phyloP scores from a whole-genome alignment of 2,888 invertebrate species.

The Netelia inedita region DNA sequence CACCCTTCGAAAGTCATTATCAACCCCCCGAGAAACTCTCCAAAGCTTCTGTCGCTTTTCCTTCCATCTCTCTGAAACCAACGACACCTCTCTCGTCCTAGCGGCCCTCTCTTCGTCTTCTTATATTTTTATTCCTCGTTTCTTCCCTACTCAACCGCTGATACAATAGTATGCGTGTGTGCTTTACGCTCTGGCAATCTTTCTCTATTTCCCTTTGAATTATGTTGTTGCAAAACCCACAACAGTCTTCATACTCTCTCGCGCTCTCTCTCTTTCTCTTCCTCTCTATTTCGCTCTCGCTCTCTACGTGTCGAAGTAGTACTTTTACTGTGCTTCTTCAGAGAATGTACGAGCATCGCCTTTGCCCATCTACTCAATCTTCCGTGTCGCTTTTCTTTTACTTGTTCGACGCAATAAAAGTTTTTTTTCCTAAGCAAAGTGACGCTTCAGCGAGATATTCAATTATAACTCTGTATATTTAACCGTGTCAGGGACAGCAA shows the following conservation, averaged over 20 bases:
- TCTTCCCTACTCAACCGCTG: conserved; percentile 1
- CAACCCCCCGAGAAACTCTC: conserved; percentile 35
- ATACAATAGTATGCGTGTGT: not conserved
- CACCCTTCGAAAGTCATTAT: conserved; percentile 48
- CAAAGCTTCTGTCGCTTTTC: conserved; percentile 9
- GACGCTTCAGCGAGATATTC: not conserved
- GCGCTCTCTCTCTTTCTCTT: not conserved
- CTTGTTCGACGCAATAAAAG: not conserved
- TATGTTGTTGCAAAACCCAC: not conserved
- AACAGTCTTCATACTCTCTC: not conserved
- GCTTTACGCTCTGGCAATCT: not conserved
- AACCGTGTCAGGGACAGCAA: not conserved
- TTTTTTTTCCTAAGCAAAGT: not conserved
- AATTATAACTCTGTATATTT: not conserved
- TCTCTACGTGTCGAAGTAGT: not conserved
- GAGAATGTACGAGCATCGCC: not conserved
- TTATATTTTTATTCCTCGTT: not conserved
- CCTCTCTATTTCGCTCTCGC: not conserved
- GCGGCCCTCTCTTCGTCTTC: not conserved
- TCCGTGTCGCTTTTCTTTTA: not conserved
- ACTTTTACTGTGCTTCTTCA: not conserved
- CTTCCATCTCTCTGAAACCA: conserved; percentile 21
- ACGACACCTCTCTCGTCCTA: conserved; percentile 5
- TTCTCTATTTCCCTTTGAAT: not conserved
- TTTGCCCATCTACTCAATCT: not conserved